Base-by-base conservation (phyloP, 2,888 invertebrate genomes). In the Polydrusus pterygomalis region DNA sequence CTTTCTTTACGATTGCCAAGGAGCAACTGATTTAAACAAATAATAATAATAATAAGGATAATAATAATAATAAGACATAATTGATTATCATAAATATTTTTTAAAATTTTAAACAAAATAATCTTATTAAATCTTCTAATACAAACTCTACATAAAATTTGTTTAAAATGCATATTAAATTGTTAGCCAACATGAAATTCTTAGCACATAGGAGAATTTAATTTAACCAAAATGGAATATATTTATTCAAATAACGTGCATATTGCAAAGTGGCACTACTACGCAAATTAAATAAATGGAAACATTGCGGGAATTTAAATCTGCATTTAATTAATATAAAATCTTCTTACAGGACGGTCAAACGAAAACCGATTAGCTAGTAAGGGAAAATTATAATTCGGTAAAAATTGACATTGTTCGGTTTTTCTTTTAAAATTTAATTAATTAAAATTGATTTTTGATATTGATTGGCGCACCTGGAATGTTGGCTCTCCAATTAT, bases 221-320 rank as follows among this genome's bases (percentile, higher is more conserved):
- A 38, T 58, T 58, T 58, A 38, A 34, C 58, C 34, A 58, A 58
- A 34, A 38, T 10, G 20, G 17, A 17, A 58, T 18, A 58, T 38
- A 58, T 58, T 58, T 58, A 58, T 58, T 58, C 34, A 58, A 58
- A 58, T 58, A 38, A 34, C 58, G 58, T 38, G 34, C 58, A 54
- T 34, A 58, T 58, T 58, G 58, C 34, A 58, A 54, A 54, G 54
- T n/a, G 25, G n/a, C 25, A 38, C n/a, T 56, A 18, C 38, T n/a
- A 58, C 17, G 34, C 34, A 58, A 58, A 58, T 58, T 38, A 38
- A 58, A 58, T 58, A 58, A 58, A 58, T 58, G 38, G 38, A 17
- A 58, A 38, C 34, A 58, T 34, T 38, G 38, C 15, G 30, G 58
- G 58, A 58, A 58, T 17, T 58, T 58, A 17, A 58, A 58, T 54